Conservation (phyloP, 1,140 invertebrate species). For the Leptonema lineaticorne region DNA sequence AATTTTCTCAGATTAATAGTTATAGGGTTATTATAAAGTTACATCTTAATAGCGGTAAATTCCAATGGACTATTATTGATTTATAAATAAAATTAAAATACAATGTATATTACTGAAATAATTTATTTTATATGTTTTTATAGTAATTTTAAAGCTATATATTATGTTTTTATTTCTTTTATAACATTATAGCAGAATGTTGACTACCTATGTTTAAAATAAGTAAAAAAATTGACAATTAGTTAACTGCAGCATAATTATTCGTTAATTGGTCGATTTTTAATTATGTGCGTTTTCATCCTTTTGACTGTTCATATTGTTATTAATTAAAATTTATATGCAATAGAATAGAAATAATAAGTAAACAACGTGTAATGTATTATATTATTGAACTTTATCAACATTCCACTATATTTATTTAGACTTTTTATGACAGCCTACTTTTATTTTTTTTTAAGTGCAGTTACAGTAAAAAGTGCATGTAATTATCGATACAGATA, state of each 20-base stretch:
- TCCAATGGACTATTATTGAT: no score
- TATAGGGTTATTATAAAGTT: no score
- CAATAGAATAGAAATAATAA: no score
- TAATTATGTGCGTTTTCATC: no score
- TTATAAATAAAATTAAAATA: background rate
- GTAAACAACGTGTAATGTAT: no score
- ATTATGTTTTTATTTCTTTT: constrained; percentile 5
- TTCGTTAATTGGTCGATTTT: background rate
- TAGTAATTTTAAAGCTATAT: constrained; percentile 16
- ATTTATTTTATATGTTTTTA: constrained; percentile 13
- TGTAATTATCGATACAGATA: no score
- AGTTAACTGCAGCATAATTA: background rate
- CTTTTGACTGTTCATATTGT: no score
- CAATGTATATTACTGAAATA: constrained; percentile 16
- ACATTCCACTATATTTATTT: constrained; percentile 12
- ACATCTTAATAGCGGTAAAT: no score
- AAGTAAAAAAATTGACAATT: background rate
- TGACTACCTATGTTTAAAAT: background rate
- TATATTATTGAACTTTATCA: no score
- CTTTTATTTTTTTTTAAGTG: constrained; percentile 24
- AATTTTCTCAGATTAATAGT: no score
- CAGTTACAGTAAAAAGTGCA: constrained; percentile 38
- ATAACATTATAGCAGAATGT: constrained; percentile 15
- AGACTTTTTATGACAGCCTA: constrained; percentile 12
- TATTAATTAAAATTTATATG: no score